Conservation (phyloP, 2,797 vertebrate genomes). For the Sarcophilus harrisii region DNA sequence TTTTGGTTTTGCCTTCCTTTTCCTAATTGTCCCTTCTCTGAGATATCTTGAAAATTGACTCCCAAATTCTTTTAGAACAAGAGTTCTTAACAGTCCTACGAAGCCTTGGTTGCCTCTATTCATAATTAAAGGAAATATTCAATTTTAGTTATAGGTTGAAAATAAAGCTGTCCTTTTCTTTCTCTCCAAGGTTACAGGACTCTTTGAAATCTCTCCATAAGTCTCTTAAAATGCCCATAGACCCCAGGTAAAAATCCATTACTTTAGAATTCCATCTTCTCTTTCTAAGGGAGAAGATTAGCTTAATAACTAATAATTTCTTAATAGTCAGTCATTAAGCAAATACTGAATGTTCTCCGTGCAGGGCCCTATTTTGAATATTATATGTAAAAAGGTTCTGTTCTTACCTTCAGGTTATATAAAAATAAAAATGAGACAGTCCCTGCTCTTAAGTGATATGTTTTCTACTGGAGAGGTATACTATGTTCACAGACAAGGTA, state of each 20-base stretch:
- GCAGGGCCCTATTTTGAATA: too few species aligned
- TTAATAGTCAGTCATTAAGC: too few species aligned
- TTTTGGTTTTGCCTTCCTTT: neutral
- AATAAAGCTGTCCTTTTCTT: neutral
- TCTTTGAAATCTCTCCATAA: neutral
- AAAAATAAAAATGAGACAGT: too few species aligned
- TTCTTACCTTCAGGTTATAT: too few species aligned
- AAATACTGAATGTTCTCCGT: too few species aligned
- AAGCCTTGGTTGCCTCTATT: neutral
- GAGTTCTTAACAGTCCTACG: neutral
- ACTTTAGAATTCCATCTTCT: neutral
- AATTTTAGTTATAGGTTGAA: neutral
- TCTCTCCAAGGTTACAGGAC: neutral
- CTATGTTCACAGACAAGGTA: too few species aligned
- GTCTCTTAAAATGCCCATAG: too few species aligned
- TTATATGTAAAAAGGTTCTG: too few species aligned
- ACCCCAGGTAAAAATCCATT: neutral
- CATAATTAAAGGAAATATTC: neutral
- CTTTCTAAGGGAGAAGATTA: too few species aligned
- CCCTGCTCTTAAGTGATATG: too few species aligned
- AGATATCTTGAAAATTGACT: neutral
- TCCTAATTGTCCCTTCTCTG: neutral
- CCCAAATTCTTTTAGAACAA: neutral
- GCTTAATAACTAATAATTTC: too few species aligned
- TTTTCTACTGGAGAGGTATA: too few species aligned